A percentile compares a stretch with the other conserved stretches of the same genome.
These are phyloP conservation scores for Peromyscus maniculatus DNA, from an alignment of 2,113 vertebrate genomes.

Conservation along the genomic window DNA sequence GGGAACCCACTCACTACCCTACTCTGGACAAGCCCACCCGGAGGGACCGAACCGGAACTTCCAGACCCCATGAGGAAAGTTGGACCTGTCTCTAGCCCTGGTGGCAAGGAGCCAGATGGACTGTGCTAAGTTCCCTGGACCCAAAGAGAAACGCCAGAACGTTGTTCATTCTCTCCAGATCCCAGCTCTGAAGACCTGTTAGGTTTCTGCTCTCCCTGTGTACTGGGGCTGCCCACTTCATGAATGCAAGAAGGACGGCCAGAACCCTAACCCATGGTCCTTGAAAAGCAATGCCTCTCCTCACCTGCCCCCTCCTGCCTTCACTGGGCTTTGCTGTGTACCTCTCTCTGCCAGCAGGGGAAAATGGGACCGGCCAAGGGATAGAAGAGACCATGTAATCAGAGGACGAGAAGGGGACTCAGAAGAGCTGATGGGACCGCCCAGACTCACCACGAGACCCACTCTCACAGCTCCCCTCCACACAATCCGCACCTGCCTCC, in stretches of 20 bases:
- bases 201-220: not conserved
- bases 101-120: not conserved
- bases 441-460: rapidly evolving
- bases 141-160: not conserved
- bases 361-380: not conserved
- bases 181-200: not conserved
- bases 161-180: not conserved
- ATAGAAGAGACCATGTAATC: rapidly evolving
- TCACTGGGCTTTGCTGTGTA: not conserved
- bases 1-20: not conserved
- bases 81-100: not conserved
- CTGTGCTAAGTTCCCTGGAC: not conserved
- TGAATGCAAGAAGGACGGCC: not conserved
- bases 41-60: not conserved
- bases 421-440: not conserved
- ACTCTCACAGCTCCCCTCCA: not conserved
- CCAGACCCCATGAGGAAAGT: not conserved
- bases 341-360: not conserved
- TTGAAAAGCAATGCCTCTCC: not conserved
- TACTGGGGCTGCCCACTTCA: not conserved
- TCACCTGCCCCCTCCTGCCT: rapidly evolving
- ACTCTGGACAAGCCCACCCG: not conserved
- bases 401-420: not conserved
- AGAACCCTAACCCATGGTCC: not conserved
- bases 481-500: not conserved